Percentiles rank a stretch among this genome's conserved stretches.
Conservation (phyloP, 2,888 invertebrate species). For the Dynastes hyllus region DNA sequence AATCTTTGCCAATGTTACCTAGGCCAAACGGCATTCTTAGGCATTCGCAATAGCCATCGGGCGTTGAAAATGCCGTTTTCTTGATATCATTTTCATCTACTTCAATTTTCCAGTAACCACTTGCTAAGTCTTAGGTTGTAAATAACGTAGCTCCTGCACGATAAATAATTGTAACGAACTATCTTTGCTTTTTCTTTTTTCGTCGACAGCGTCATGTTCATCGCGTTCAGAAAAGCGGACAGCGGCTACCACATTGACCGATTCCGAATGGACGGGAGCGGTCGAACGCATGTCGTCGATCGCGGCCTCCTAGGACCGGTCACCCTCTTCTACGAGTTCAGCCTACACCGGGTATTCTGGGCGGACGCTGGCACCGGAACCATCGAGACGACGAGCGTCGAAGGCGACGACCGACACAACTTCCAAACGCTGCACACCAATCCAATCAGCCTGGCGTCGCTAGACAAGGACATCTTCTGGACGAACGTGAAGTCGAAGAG, state of each 20-base stretch:
- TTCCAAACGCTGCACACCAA: slow-evolving; percentile 66
- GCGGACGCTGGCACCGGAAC: slow-evolving; percentile 79
- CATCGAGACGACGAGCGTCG: slow-evolving; percentile 78
- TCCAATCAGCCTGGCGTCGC: slow-evolving; percentile 76
- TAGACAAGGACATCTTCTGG: slow-evolving; percentile 83
- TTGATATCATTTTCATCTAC: no score
- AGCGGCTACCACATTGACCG: slow-evolving; percentile 76
- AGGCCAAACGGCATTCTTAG: no score
- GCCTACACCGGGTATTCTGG: slow-evolving; percentile 77
- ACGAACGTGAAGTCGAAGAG: slow-evolving; percentile 74
- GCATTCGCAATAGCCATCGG: no score
- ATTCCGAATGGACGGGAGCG: slow-evolving; percentile 80
- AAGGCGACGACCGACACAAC: slow-evolving; percentile 72
- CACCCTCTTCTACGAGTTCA: slow-evolving; percentile 74
- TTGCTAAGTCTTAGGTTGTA: no score
- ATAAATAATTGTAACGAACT: no score
- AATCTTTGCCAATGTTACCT: no score
- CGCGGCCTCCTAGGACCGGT: slow-evolving; percentile 73
- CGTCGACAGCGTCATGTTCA: slow-evolving; percentile 76
- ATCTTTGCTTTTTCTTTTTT: neutral
- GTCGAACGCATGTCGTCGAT: slow-evolving; percentile 70
- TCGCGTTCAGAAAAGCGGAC: slow-evolving; percentile 71
- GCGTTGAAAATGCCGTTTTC: no score
- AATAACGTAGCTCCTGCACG: no score
- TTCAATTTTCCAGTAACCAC: no score